These are phyloP conservation scores for Schlechtendalia chinensis DNA, from an alignment of 1,140 invertebrate genomes.

Conservation along the genomic window DNA sequence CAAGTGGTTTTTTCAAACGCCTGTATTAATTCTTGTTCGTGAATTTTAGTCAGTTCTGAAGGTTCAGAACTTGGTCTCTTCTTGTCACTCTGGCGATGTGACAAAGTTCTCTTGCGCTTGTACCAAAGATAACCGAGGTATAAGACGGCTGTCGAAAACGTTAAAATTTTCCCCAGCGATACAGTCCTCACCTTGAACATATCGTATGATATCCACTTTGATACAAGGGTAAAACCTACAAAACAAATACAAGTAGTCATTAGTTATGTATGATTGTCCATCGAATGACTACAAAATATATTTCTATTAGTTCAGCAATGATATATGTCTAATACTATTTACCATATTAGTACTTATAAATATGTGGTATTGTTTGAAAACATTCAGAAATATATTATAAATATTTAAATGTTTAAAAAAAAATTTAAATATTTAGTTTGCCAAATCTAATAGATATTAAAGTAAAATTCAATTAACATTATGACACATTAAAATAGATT, in stretches of 20 bases:
- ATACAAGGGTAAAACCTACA: slow-evolving; percentile 38
- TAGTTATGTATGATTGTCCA: background rate
- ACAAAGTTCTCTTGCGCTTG: slow-evolving; percentile 48
- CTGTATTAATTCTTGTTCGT: slow-evolving; percentile 33
- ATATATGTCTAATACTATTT: too few relatives aligned
- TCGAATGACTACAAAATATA: background rate
- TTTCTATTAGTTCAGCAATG: too few relatives aligned
- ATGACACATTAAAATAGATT: too few relatives aligned
- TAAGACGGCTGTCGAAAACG: slow-evolving; percentile 53
- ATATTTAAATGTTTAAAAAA: too few relatives aligned
- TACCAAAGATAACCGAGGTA: slow-evolving; percentile 52
- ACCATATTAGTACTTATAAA: too few relatives aligned
- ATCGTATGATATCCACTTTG: slow-evolving; percentile 50
- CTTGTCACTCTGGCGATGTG: slow-evolving; percentile 44
- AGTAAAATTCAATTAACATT: too few relatives aligned
- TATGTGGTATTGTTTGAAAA: too few relatives aligned
- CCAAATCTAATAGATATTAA: too few relatives aligned
- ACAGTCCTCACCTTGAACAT: slow-evolving; percentile 52
- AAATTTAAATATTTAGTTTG: too few relatives aligned
- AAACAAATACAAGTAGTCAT: background rate
- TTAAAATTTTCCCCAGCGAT: slow-evolving; percentile 46
- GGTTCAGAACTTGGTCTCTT: slow-evolving; percentile 38
- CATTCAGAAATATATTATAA: too few relatives aligned
- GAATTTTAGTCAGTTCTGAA: slow-evolving; percentile 34
- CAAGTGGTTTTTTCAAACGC: slow-evolving; percentile 27